Base-by-base conservation (phyloP, 1,140 invertebrate species). In the Sarcophaga bullata region DNA sequence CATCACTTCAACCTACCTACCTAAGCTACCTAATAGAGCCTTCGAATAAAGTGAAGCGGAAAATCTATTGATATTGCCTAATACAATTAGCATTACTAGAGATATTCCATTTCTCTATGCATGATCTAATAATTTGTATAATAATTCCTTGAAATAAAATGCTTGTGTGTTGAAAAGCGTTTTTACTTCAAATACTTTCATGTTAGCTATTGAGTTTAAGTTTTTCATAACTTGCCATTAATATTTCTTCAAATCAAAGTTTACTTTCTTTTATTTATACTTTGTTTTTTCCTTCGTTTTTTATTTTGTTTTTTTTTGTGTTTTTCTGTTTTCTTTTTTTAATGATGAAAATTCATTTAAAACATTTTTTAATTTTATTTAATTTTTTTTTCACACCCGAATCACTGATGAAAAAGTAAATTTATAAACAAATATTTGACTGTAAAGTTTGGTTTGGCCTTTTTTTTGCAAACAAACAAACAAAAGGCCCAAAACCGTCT, bases 391-490 rank as follows among this genome's bases (percentile, higher is more conserved):
- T 68, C 62, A 68, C 62, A 68, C 19, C 62, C n/a, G n/a, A n/a
- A 68, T 68, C 62, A 68, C 62, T 68, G 62, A 19, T 68, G 62
- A n/a, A n/a, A n/a, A n/a, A 68, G 62, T 68, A 68, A 68, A 68
- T 68, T 68, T 68, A n/a, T n/a, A n/a, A 19, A 68, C 62, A 68
- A 68, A 68, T 68, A 68, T 68, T n/a, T 68, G 62, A 68, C 62
- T 68, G n/a, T 68, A 68, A 19, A 68, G 62, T 68, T n/a, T 68
- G n/a, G 25, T 37, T 37, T 37, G 25, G 25, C 25, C n/a, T n/a
- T n/a, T 62, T 68, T n/a, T 68, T 68, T n/a, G n/a, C n/a, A 68
- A 68, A 68, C 62, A 68, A 68, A 68, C n/a, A n/a, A 68, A 68
- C 62, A 68, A 19, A 68, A 37, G 4, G 1, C n/a, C 62, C 62